A percentile compares a stretch with the other conserved stretches of the same genome.
Evolutionary conservation across 1,140 invertebrate species (phyloP).

Genomic region (Sminthurinus signatus): DNA sequence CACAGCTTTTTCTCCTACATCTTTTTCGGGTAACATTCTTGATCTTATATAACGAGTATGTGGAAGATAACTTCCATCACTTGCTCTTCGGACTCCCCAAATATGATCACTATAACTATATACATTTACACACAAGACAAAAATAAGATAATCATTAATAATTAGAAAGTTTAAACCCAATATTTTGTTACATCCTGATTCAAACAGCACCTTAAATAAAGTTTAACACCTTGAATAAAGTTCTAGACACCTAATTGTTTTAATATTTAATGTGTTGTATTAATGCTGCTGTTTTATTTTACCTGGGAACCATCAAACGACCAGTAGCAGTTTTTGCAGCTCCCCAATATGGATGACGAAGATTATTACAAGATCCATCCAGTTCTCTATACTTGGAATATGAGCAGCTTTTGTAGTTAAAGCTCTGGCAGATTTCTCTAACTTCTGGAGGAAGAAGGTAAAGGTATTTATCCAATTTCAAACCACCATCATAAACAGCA

Average conservation of each 20-base stretch:
- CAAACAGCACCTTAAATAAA: too few species aligned
- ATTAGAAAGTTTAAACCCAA: neutral
- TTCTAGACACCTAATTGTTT: too few species aligned
- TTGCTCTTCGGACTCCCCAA: neutral
- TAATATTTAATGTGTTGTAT: too few species aligned
- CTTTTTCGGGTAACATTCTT: constrained; percentile 32
- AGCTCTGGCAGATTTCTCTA: constrained; percentile 20
- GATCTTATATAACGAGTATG: constrained; percentile 22
- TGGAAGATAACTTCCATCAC: constrained; percentile 16
- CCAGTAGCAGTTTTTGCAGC: constrained; percentile 45
- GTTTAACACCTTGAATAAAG: too few species aligned
- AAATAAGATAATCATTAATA: neutral
- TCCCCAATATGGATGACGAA: constrained; percentile 51
- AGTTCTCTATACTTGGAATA: constrained; percentile 54
- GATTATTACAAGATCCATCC: constrained; percentile 70
- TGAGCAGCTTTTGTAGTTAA: constrained; percentile 26
- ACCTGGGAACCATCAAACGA: constrained; percentile 44
- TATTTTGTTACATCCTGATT: too few species aligned
- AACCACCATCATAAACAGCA: constrained; percentile 13
- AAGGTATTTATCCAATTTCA: constrained; percentile 17
- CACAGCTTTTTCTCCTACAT: constrained; percentile 20
- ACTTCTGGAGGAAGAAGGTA: constrained; percentile 24
- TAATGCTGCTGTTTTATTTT: too few species aligned
- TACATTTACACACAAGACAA: neutral
- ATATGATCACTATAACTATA: constrained; percentile 28